phyloP scores from a whole-genome alignment of 1,140 invertebrate genomes.

The Tetragnatha versicolor region DNA sequence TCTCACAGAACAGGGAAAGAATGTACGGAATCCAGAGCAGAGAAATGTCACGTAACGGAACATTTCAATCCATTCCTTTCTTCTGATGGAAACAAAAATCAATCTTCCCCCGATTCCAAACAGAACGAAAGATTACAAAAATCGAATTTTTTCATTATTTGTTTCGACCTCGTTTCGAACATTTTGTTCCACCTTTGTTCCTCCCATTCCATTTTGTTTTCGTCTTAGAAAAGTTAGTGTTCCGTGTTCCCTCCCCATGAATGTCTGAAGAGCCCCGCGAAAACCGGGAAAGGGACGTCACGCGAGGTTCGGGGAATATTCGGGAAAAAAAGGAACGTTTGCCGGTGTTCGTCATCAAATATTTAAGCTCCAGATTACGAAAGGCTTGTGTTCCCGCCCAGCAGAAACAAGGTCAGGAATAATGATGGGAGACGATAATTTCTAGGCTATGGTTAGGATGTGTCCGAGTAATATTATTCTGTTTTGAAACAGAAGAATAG shows the following conservation, averaged over 20 bases:
- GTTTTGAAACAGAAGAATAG: too few relatives aligned
- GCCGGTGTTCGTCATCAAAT: conserved; percentile 28
- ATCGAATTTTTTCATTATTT: neutral
- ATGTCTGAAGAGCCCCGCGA: conserved; percentile 4
- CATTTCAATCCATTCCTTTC: conserved; percentile 4
- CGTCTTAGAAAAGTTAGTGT: neutral
- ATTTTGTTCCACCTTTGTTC: neutral
- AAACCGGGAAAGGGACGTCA: neutral
- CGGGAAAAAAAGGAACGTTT: conserved; percentile 1
- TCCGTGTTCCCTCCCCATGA: neutral
- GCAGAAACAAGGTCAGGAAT: too few relatives aligned
- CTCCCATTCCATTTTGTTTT: neutral
- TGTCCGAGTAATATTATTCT: too few relatives aligned
- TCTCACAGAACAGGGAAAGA: neutral
- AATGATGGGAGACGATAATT: too few relatives aligned
- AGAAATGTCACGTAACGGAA: conserved; percentile 17
- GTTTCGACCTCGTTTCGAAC: neutral
- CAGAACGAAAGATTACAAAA: neutral
- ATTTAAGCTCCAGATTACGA: conserved; percentile 31
- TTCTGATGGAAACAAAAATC: neutral
- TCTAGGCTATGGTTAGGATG: too few relatives aligned
- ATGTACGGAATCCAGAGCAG: neutral
- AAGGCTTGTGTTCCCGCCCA: conserved; percentile 3
- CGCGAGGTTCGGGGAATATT: neutral
- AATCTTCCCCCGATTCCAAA: neutral